These are phyloP conservation scores for Sakesphorus luctuosus DNA, from an alignment of 2,113 vertebrate species.

Conservation along the genomic window DNA sequence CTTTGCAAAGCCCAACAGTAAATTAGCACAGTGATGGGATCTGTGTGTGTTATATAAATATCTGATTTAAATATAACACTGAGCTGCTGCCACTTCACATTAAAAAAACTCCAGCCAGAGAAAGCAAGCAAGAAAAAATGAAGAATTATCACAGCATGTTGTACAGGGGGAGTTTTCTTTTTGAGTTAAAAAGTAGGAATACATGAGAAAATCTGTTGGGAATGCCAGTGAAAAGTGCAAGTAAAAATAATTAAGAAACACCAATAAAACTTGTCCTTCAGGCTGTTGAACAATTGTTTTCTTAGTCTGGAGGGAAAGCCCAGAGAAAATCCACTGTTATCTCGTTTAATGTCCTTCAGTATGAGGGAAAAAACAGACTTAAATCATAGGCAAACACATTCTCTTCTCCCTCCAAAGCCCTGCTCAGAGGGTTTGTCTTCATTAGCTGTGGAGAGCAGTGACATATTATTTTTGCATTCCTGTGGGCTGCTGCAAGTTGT, in stretches of 20 bases:
- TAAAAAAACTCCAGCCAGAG: not conserved
- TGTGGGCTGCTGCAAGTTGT: constrained; percentile 44
- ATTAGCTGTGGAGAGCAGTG: constrained; percentile 7
- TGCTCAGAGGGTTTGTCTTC: constrained; percentile 12
- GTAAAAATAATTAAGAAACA: not conserved
- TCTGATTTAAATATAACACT: not conserved
- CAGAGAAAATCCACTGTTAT: not conserved
- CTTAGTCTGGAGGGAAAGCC: not conserved
- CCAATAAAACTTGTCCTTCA: not conserved
- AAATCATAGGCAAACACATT: not conserved
- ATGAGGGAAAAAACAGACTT: not conserved
- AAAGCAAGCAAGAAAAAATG: not conserved
- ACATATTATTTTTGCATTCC: constrained; percentile 40
- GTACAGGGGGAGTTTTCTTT: accelerated
- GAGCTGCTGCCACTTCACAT: not conserved
- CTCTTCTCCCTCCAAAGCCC: not conserved
- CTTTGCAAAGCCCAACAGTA: not conserved
- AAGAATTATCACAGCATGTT: not conserved
- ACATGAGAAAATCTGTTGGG: not conserved
- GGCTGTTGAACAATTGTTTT: not conserved
- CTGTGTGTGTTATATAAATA: not conserved
- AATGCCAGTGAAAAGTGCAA: not conserved
- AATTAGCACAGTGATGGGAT: not conserved
- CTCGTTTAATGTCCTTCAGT: not conserved
- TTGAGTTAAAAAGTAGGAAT: not conserved